phyloP scores from a whole-genome alignment of 2,888 invertebrate genomes.

The Sicus ferrugineus region DNA sequence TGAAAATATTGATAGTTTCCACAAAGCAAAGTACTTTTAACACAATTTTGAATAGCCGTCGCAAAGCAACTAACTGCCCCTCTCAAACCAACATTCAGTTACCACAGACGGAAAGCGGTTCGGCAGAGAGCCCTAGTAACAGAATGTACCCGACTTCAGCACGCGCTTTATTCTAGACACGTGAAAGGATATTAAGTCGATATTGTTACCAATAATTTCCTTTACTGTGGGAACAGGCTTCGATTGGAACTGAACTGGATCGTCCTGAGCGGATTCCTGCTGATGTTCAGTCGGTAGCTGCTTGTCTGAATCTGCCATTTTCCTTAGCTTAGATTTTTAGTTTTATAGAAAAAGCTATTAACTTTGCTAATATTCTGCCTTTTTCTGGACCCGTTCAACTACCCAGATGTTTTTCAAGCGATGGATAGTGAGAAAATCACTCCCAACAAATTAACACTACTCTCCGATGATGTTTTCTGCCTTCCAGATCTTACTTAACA shows the following conservation, averaged over 20 bases:
- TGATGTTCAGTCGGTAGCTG: constrained; percentile 66
- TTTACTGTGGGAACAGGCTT: constrained; percentile 70
- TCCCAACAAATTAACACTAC: constrained; percentile 70
- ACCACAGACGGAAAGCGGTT: background rate
- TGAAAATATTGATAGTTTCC: background rate
- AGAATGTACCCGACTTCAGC: background rate
- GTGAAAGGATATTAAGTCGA: background rate
- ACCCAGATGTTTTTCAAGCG: no score
- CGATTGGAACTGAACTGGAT: constrained; percentile 55
- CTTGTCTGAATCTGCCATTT: constrained; percentile 95
- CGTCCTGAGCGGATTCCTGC: constrained; percentile 66
- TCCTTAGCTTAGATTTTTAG: constrained; percentile 37
- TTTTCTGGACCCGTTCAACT: no score
- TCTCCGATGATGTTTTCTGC: constrained; percentile 71
- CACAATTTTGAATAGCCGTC: background rate
- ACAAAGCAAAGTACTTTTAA: background rate
- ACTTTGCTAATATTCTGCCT: no score
- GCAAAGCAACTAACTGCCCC: background rate
- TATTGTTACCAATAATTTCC: constrained; percentile 81
- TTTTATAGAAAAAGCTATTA: constrained; percentile 48
- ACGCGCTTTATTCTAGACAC: background rate
- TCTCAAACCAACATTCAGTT: background rate
- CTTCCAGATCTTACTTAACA: constrained; percentile 68
- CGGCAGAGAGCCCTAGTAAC: background rate
- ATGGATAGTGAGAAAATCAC: constrained; percentile 70